Conservation (phyloP, 37 sponge, comb jelly and placozoan species). For the Aplysina aerophoba region DNA sequence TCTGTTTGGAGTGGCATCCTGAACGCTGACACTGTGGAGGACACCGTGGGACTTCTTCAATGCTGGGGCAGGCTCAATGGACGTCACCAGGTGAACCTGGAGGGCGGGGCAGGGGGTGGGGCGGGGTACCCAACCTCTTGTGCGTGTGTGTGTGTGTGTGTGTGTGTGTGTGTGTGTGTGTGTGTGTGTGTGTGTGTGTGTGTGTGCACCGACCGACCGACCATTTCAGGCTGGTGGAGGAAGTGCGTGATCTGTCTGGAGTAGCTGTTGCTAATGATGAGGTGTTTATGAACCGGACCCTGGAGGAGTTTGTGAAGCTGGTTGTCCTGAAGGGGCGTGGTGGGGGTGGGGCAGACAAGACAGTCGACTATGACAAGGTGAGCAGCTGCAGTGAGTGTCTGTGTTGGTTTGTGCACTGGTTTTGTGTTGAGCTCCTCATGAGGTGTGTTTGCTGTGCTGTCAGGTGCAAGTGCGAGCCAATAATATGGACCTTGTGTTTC, state of each 20-base stretch:
- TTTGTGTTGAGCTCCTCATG: neutral
- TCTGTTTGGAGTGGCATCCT: conserved; percentile 78
- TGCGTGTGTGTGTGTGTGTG: neutral
- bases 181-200: neutral
- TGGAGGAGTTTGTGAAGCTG: conserved; percentile 66
- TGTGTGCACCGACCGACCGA: neutral
- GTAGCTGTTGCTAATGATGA: conserved; percentile 79
- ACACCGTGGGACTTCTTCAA: conserved; percentile 94
- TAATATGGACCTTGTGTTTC: conserved; percentile 74
- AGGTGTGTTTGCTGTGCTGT: neutral
- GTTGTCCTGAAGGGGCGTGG: conserved; percentile 83
- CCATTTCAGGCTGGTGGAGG: conserved; percentile 75
- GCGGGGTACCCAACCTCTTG: neutral
- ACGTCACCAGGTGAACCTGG: conserved; percentile 78
- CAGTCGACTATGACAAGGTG: conserved; percentile 74
- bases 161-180: neutral
- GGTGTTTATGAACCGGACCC: conserved; percentile 85
- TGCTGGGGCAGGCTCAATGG: conserved; percentile 90
- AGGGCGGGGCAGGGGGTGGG: neutral
- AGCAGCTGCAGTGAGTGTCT: conserved; percentile 2
- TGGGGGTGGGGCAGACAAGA: conserved; percentile 40
- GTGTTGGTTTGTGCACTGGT: neutral
- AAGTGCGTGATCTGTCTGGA: conserved; percentile 71
- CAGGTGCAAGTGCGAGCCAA: conserved; percentile 69
- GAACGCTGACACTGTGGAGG: conserved; percentile 64